A percentile compares a stretch with the other conserved stretches of the same genome.
Evolutionary conservation across 2,888 invertebrate species (phyloP).

Genomic region (Stenoptilia bipunctidactyla): DNA sequence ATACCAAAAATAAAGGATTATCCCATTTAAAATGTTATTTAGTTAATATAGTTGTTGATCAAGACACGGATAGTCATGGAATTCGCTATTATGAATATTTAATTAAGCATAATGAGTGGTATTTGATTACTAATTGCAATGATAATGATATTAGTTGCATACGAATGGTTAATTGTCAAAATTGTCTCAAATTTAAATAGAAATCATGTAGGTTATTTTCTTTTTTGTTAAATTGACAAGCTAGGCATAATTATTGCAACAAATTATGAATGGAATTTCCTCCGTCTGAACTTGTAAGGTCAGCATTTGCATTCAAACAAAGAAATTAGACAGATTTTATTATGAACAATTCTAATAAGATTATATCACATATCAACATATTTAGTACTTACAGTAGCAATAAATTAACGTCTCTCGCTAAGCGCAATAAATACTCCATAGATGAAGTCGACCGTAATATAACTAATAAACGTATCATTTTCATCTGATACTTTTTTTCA

Average conservation of each 20-base stretch:
- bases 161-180: slow-evolving; percentile 53
- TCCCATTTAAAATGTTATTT: too few relatives aligned
- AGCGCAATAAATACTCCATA: too few relatives aligned
- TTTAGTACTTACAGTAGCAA: too few relatives aligned
- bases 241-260: background rate
- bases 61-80: too few relatives aligned
- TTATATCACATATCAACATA: too few relatives aligned
- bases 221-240: slow-evolving; percentile 21
- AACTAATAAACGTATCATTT: slow-evolving; percentile 27
- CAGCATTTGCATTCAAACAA: too few relatives aligned
- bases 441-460: slow-evolving; percentile 4
- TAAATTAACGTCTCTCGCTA: too few relatives aligned
- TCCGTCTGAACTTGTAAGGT: slow-evolving; percentile 11
- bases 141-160: slow-evolving; percentile 49
- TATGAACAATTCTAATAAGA: too few relatives aligned
- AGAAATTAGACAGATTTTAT: too few relatives aligned
- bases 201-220: slow-evolving; percentile 21
- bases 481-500: slow-evolving; percentile 16
- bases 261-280: slow-evolving; percentile 35
- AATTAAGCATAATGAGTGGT: slow-evolving; percentile 59
- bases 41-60: too few relatives aligned
- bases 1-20: too few relatives aligned
- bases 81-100: slow-evolving; percentile 54
- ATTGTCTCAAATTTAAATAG: slow-evolving; percentile 34
- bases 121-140: slow-evolving; percentile 47